Evolutionary conservation across 1,140 invertebrate genomes (phyloP).

Genomic region (Eumaeus atala): DNA sequence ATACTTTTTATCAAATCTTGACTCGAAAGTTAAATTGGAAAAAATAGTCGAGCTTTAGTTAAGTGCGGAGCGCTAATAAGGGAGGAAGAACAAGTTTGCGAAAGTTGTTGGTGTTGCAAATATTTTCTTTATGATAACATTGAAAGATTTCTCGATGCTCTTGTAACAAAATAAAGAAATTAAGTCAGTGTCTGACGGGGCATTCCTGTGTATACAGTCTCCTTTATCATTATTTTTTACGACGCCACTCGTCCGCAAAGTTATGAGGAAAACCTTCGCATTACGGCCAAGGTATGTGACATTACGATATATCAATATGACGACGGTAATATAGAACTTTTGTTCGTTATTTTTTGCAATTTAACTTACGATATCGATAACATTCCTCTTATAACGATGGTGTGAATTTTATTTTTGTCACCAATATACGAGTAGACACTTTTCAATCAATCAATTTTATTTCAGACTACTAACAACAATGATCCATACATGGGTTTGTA

Average conservation of each 20-base stretch:
- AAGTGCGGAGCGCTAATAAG: constrained; percentile 42
- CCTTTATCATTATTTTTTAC: constrained; percentile 17
- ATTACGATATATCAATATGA: constrained; percentile 17
- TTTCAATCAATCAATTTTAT: too few relatives aligned
- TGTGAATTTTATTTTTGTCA: background rate
- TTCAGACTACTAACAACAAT: too few relatives aligned
- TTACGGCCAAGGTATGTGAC: constrained; percentile 17
- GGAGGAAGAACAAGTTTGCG: constrained; percentile 30
- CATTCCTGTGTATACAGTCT: constrained; percentile 12
- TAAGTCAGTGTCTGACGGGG: constrained; percentile 11
- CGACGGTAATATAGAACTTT: constrained; percentile 16
- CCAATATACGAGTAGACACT: too few relatives aligned
- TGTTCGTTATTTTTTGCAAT: constrained; percentile 7
- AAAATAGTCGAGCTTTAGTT: constrained; percentile 40
- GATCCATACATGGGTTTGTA: too few relatives aligned
- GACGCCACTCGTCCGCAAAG: constrained; percentile 14
- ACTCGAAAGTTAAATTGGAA: constrained; percentile 35
- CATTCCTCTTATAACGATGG: background rate
- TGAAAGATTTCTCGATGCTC: constrained; percentile 32
- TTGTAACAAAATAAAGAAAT: constrained; percentile 14
- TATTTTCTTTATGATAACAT: constrained; percentile 50
- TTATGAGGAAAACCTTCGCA: constrained; percentile 14
- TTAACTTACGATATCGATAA: constrained; percentile 12
- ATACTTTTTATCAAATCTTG: background rate
- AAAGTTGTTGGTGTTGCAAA: constrained; percentile 41